These are phyloP conservation scores for Cotesia congregata DNA, from an alignment of 2,888 invertebrate species.

Conservation along the genomic window DNA sequence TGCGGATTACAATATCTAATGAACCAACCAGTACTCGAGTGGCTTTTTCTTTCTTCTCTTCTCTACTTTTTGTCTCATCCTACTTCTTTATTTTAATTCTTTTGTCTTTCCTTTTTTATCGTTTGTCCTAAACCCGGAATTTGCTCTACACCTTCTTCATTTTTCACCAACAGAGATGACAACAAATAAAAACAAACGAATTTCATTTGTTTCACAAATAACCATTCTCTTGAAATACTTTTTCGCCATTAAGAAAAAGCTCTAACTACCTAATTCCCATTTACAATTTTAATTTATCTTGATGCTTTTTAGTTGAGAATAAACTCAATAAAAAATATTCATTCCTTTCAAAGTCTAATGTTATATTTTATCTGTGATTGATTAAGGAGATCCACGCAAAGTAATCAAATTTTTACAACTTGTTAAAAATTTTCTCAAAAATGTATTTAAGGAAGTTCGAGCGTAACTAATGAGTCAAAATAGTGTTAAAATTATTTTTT, in stretches of 20 bases:
- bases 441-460: too few species aligned
- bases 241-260: slow-evolving; percentile 47
- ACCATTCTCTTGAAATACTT: slow-evolving; percentile 43
- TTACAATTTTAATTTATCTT: slow-evolving; percentile 65
- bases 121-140: slow-evolving; percentile 1
- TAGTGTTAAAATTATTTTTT: too few species aligned
- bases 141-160: slow-evolving; percentile 42
- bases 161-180: slow-evolving; percentile 47
- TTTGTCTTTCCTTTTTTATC: slow-evolving; percentile 1
- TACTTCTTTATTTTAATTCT: background rate
- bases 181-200: slow-evolving; percentile 67
- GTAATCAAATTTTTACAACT: too few species aligned
- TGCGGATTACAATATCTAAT: slow-evolving; percentile 69
- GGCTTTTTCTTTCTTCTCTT: slow-evolving; percentile 45
- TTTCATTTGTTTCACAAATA: slow-evolving; percentile 66
- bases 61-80: slow-evolving; percentile 29
- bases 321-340: background rate
- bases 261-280: slow-evolving; percentile 63
- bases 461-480: too few species aligned
- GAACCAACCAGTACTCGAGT: slow-evolving; percentile 62
- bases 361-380: too few species aligned
- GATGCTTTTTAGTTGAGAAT: slow-evolving; percentile 26
- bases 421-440: too few species aligned
- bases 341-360: background rate
- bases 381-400: too few species aligned